phyloP scores from a whole-genome alignment of 2,113 vertebrate genomes.

The Dermatemys mawii region DNA sequence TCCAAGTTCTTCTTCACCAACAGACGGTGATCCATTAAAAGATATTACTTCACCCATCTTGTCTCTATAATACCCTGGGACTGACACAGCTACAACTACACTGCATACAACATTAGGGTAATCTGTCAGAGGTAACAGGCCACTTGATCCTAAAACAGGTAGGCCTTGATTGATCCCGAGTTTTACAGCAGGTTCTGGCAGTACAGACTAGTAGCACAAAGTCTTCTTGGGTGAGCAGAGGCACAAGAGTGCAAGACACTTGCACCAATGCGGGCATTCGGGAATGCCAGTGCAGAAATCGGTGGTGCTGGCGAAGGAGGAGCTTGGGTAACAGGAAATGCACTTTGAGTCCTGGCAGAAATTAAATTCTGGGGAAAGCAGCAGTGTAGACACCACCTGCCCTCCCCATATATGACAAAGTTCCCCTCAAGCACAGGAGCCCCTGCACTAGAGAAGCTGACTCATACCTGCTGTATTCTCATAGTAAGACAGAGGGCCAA shows the following conservation, averaged over 20 bases:
- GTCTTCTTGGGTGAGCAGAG: not conserved
- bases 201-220: not conserved
- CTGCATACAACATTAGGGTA: not conserved
- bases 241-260: not conserved
- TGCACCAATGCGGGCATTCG: not conserved
- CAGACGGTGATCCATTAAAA: too few species aligned
- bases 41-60: too few species aligned
- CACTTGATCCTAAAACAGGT: not conserved
- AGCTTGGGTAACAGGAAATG: not conserved
- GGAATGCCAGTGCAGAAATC: not conserved
- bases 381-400: not conserved
- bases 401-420: not conserved
- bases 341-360: not conserved
- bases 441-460: not conserved
- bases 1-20: too few species aligned
- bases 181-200: not conserved
- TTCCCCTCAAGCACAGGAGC: not conserved
- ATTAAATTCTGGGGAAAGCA: not conserved
- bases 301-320: not conserved
- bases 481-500: not conserved
- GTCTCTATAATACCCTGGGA: too few species aligned
- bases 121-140: not conserved
- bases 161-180: not conserved
- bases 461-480: not conserved
- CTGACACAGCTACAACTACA: too few species aligned